These are phyloP conservation scores for Carterocephalus palaemon DNA, from an alignment of 2,888 invertebrate genomes.

Conservation along the genomic window DNA sequence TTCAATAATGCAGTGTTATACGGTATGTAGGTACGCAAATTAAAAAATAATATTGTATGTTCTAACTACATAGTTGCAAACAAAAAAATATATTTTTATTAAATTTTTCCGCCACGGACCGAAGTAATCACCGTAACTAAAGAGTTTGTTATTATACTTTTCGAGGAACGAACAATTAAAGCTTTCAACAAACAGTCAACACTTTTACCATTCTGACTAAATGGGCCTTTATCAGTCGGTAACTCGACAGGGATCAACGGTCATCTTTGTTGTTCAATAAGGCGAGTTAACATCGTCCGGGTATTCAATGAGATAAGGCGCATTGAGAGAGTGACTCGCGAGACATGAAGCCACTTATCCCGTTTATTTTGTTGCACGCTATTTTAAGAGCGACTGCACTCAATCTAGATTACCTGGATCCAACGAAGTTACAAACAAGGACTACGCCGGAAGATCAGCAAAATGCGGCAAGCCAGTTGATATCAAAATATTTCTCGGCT, in stretches of 20 bases:
- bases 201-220: no score
- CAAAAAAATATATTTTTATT: no score
- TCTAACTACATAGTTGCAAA: no score
- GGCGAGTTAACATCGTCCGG: not conserved
- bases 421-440: constrained; percentile 54
- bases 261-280: constrained; percentile 16
- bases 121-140: no score
- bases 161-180: no score
- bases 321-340: constrained; percentile 3
- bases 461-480: constrained; percentile 45
- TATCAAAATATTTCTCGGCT: constrained; percentile 40
- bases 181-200: no score
- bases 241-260: constrained; percentile 9
- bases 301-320: constrained; percentile 5
- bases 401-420: constrained; percentile 61
- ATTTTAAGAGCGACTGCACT: constrained; percentile 24
- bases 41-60: no score
- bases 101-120: no score
- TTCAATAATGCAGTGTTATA: no score
- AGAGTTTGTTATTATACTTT: no score
- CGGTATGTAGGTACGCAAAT: no score
- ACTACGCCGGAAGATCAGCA: constrained; percentile 46
- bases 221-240: no score
- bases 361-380: constrained; percentile 7
- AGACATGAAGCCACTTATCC: constrained; percentile 12